Evolutionary conservation across 1,140 invertebrate genomes (phyloP).

Genomic region (Ericerus pela): DNA sequence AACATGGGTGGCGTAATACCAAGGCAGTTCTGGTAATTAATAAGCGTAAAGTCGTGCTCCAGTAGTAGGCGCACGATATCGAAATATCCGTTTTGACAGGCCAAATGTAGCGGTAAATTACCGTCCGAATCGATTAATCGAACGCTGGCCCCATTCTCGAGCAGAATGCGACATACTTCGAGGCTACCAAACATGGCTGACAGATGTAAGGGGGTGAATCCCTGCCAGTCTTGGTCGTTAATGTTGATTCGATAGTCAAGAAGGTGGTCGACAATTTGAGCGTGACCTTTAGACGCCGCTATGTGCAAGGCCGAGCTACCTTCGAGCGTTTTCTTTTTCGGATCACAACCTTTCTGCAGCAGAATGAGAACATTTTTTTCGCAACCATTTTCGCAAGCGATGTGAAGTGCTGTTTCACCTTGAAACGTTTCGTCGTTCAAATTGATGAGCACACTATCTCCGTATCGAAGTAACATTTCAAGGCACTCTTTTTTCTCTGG

Average conservation of each 20-base stretch:
- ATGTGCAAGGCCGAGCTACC: background rate
- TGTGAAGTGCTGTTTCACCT: background rate
- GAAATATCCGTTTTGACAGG: conserved; percentile 86
- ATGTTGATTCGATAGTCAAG: background rate
- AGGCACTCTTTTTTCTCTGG: background rate
- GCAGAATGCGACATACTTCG: conserved; percentile 61
- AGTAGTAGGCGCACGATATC: conserved; percentile 68
- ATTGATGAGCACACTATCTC: background rate
- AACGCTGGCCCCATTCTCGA: conserved; percentile 45
- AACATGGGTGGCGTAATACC: background rate
- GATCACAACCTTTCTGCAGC: background rate
- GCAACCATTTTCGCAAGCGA: background rate
- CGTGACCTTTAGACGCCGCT: background rate
- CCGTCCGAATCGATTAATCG: background rate
- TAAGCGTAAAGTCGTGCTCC: conserved; percentile 38
- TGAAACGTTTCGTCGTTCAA: background rate
- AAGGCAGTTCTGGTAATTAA: background rate
- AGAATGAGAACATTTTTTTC: background rate
- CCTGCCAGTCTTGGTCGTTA: background rate
- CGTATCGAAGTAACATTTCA: background rate
- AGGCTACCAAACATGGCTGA: conserved; percentile 88
- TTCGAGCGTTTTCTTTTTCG: background rate
- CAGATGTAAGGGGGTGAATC: conserved; percentile 55
- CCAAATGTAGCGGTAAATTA: conserved; percentile 60
- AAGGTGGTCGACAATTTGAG: background rate